Evolutionary conservation across 2,888 invertebrate genomes (phyloP), one percentile per base, ranked within the genome.

Genomic region (Mythimna vitellina): DNA sequence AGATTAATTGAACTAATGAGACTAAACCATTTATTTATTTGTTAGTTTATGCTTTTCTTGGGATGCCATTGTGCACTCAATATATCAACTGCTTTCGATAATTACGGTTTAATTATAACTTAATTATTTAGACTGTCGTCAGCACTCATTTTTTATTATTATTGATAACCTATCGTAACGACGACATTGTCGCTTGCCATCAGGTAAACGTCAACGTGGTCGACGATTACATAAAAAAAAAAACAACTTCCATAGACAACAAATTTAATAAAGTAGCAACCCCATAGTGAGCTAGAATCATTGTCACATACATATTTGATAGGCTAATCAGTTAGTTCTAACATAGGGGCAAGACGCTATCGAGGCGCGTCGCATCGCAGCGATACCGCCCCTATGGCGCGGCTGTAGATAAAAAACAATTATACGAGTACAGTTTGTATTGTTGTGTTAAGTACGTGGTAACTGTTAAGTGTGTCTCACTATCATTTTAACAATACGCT

Each of bases 331-430:
- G 78, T 76, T 73, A 77, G 81, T 81, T 73, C 73, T 84, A 83
- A 54, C 66, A 84, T 86, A 84, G 75, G 86, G 85, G 84, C 56
- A 81, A 84, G 77, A 80, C 86, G 72, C 38, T 81, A 81, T 80
- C 81, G 70, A 81, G 65, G 68, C 74, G 60, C 72, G 85, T 85
- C 86, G 71, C 68, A 61, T 71, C 77, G 53, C 53, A 3, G 38
- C 70, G 90, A 90, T 90, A 90, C 58, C 53, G 65, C 90, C 90
- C 90, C 85, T 85, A 90, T 88, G 81, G 70, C 74, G 79, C 73
- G 69, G 72, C 65, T 65, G 77, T 74, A 86, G 89, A 90, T 89
- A 89, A 86, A 89, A 88, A 85, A 87, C 85, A 89, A 89, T 89
- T 87, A 88, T 84, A 84, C 29, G 29, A 29, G 29, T 29, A 29